Percentiles rank a stretch among this genome's conserved stretches.
Evolutionary conservation across 2,888 invertebrate species (phyloP).

Genomic region (Strigamia crassipes): DNA sequence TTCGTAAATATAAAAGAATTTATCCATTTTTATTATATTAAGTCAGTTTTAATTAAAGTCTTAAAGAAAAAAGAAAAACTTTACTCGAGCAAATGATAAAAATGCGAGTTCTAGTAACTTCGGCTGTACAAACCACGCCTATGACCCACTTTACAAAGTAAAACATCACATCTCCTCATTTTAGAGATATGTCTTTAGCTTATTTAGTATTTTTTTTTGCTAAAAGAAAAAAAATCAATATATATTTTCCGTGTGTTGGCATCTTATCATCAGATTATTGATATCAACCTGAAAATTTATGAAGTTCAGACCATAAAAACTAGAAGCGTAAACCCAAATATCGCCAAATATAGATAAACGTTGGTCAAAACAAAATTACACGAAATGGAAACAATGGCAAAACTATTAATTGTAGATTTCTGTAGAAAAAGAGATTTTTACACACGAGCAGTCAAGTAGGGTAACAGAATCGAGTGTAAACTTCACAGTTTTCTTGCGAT

Average conservation of each 20-base stretch:
- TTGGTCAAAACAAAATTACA: not conserved
- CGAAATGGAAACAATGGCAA: not conserved
- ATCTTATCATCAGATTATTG: not conserved
- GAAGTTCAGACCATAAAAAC: no score
- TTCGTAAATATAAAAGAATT: not conserved
- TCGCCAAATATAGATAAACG: not conserved
- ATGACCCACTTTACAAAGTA: not conserved
- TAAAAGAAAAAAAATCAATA: not conserved
- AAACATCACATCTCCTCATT: slow-evolving; percentile 7
- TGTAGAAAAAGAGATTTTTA: not conserved
- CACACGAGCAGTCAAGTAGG: slow-evolving; percentile 1
- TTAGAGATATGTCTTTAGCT: not conserved
- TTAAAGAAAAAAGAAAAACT: not conserved
- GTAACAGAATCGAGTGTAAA: slow-evolving; percentile 27
- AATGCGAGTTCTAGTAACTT: slow-evolving; percentile 17
- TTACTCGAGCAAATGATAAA: not conserved
- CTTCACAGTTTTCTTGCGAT: not conserved
- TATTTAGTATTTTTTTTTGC: not conserved
- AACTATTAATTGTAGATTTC: not conserved
- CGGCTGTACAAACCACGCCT: not conserved
- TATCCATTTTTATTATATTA: no score
- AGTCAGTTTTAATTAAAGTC: no score
- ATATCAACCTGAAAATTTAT: not conserved
- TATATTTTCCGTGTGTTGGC: not conserved
- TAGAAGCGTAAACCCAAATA: not conserved